phyloP scores from a whole-genome alignment of 1,140 invertebrate genomes.

The Dendrolimus kikuchii region DNA sequence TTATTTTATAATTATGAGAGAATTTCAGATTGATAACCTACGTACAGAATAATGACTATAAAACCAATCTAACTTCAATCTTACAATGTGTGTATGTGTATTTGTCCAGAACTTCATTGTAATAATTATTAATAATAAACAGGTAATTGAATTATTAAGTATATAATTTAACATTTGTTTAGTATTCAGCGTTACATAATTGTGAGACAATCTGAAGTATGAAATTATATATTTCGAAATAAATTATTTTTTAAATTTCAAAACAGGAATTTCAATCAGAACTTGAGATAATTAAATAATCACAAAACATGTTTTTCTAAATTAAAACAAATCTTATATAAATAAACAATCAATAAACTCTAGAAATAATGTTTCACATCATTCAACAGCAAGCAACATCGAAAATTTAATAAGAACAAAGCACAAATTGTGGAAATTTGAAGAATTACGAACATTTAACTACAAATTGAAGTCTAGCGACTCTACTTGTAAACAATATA shows the following conservation, averaged over 20 bases:
- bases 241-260: no score
- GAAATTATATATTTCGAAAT: no score
- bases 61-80: conserved; percentile 69
- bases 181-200: conserved; percentile 15
- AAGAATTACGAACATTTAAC: conserved; percentile 46
- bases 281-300: no score
- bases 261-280: no score
- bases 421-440: conserved; percentile 45
- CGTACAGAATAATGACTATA: conserved; percentile 70
- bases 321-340: no score
- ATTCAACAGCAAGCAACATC: conserved; percentile 62
- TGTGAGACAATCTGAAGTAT: conserved; percentile 39
- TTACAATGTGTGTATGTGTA: conserved; percentile 34
- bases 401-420: conserved; percentile 50
- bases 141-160: conserved; percentile 28
- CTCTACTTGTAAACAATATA: conserved; percentile 47
- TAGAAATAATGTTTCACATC: conserved; percentile 52
- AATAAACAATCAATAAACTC: conserved; percentile 46
- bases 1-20: conserved; percentile 75
- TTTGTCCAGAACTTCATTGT: conserved; percentile 46
- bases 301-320: no score
- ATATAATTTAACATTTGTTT: conserved; percentile 26
- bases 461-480: conserved; percentile 65
- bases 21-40: conserved; percentile 73
- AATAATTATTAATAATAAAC: conserved; percentile 37